These are phyloP conservation scores for Melipona bicolor DNA, from an alignment of 2,888 invertebrate genomes.

Conservation along the genomic window DNA sequence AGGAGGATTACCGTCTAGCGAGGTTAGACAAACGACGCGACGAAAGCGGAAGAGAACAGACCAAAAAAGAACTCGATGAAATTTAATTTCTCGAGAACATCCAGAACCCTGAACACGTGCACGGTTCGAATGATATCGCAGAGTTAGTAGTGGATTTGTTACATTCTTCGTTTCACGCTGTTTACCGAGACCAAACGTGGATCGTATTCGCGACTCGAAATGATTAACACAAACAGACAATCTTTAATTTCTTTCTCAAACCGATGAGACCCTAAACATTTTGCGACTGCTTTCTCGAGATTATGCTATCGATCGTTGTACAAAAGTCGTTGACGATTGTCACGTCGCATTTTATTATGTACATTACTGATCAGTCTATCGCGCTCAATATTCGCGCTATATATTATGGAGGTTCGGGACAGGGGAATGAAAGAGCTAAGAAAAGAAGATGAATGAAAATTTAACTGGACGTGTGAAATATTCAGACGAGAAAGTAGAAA, in stretches of 20 bases:
- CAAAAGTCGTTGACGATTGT: not conserved
- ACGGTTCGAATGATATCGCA: conserved; percentile 14
- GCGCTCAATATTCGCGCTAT: not conserved
- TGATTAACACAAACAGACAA: not conserved
- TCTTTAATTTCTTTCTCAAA: not conserved
- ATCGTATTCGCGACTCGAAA: not conserved
- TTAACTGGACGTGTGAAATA: not conserved
- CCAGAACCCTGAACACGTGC: conserved; percentile 30
- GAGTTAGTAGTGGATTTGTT: conserved; percentile 25
- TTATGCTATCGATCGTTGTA: not conserved
- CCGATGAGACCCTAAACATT: not conserved
- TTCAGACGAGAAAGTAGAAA: not conserved
- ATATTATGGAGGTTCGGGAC: not conserved
- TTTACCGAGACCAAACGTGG: not conserved
- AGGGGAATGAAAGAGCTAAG: not conserved
- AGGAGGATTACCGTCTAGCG: conserved; percentile 27
- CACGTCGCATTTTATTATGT: not conserved
- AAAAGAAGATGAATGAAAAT: not conserved
- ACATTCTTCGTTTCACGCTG: not conserved
- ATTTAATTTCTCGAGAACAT: conserved; percentile 39
- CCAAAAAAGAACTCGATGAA: conserved; percentile 28
- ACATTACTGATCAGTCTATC: not conserved
- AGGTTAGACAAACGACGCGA: conserved; percentile 27
- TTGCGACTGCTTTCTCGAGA: not conserved
- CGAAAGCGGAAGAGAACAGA: conserved; percentile 19